Evolutionary conservation across 2,888 invertebrate genomes (phyloP).

Genomic region (Acrobasis suavella): DNA sequence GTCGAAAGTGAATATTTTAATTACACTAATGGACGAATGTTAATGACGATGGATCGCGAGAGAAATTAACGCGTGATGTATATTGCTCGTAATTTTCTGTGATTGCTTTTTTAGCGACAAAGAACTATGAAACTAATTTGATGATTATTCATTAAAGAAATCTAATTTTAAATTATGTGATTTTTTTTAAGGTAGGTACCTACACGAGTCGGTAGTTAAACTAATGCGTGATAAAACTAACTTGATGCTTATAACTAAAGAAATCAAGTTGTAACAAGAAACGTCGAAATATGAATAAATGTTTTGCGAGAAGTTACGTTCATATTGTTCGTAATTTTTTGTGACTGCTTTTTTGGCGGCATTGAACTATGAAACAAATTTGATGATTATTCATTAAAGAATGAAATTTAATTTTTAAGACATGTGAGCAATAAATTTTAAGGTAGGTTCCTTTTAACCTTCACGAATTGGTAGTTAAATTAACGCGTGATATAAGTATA

Average conservation of each 20-base stretch:
- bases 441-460: too few species aligned
- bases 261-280: too few species aligned
- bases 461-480: too few species aligned
- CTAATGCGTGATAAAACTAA: constrained; percentile 88
- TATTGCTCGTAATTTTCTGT: constrained; percentile 46
- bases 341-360: constrained; percentile 30
- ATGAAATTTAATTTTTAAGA: too few species aligned
- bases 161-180: too few species aligned
- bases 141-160: too few species aligned
- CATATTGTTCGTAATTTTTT: constrained; percentile 45
- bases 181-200: too few species aligned
- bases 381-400: too few species aligned
- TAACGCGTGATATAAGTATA: constrained; percentile 9
- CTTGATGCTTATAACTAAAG: too few species aligned
- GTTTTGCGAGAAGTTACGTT: constrained; percentile 47
- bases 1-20: constrained; percentile 85
- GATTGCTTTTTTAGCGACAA: constrained; percentile 28
- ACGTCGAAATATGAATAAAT: too few species aligned
- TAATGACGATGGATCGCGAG: constrained; percentile 85
- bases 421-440: too few species aligned
- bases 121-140: not conserved
- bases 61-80: constrained; percentile 14
- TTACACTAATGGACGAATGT: constrained; percentile 90
- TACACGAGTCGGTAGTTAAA: constrained; percentile 52
- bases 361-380: not conserved